A percentile compares a stretch with the other conserved stretches of the same genome.
These are phyloP conservation scores for Eurytoma californica DNA, from an alignment of 2,888 invertebrate species.

Conservation along the genomic window DNA sequence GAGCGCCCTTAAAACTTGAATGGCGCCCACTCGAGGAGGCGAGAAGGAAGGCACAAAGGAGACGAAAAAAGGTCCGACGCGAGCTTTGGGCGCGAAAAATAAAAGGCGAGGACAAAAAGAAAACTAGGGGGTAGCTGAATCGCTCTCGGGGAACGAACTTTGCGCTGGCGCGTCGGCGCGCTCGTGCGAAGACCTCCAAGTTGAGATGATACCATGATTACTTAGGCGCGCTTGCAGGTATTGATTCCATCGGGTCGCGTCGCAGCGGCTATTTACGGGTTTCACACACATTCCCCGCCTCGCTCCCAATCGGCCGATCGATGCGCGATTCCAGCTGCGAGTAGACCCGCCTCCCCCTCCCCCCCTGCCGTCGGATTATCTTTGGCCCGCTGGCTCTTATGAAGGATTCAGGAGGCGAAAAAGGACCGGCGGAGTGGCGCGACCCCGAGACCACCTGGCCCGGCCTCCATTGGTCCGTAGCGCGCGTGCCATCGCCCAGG, in stretches of 20 bases:
- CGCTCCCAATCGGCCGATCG: slow-evolving; percentile 24
- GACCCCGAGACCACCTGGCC: too few relatives aligned
- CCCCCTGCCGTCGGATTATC: slow-evolving; percentile 17
- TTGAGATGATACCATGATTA: slow-evolving; percentile 75
- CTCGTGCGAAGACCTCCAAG: slow-evolving; percentile 71
- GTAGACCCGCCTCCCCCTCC: neutral
- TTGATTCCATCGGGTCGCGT: slow-evolving; percentile 72
- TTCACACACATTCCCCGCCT: slow-evolving; percentile 65
- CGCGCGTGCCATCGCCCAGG: neutral
- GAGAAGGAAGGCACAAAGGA: neutral
- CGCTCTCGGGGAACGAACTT: neutral
- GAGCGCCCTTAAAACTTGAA: neutral
- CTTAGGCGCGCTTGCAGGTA: slow-evolving; percentile 70
- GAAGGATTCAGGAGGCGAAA: slow-evolving; percentile 17
- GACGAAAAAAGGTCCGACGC: neutral
- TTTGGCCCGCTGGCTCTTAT: slow-evolving; percentile 18
- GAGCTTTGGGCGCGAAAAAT: neutral
- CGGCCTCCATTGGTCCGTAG: too few relatives aligned
- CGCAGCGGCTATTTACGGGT: slow-evolving; percentile 71
- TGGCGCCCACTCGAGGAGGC: too few relatives aligned
- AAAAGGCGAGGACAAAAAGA: neutral
- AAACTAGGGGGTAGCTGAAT: neutral
- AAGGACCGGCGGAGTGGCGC: too few relatives aligned
- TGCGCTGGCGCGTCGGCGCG: neutral
- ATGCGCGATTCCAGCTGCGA: slow-evolving; percentile 11